Evolutionary conservation across 2,113 vertebrate species (phyloP), one percentile per base, ranked within the genome.

Genomic region (Platanista minor): DNA sequence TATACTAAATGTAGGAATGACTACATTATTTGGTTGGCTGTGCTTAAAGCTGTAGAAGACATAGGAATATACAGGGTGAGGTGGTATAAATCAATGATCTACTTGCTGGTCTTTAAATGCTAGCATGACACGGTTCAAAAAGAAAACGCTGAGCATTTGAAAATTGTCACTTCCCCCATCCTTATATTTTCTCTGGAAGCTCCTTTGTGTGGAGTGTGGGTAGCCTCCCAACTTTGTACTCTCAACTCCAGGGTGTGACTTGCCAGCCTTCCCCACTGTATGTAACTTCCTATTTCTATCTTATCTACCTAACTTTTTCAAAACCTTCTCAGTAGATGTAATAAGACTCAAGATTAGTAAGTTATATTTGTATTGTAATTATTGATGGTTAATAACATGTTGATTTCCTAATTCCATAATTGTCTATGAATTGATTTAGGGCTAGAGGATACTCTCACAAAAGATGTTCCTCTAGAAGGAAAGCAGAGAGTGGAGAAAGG

Each of bases 281-380:
- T 49, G 8, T 64, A 78, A 52, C 39, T 77, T 18, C 20, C 23
- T 31, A 2, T 54, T n/a, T 13, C 21, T 90, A 11, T 12, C 2
- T 3, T 72, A 72, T 11, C 57, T 90, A 27, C 27, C 39, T 39
- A 4, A 33, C 13, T 86, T 64, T 52, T 78, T 46, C 27, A 82
- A 41, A 93, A 72, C 17, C 6, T 83, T 90, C 54, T 90, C 36
- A 69, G 12, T 41, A 23, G 36, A 62, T 91, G 2, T 52, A 59
- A 13, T 87, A 64, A 41, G 6, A 46, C 69, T 86, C 23, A 83
- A 89, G 86, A 82, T 49, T 74, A 94, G 27, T n/a, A 64, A 36
- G 9, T 31, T 72, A 25, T 91, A 36, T 81, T 59, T 97, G 17
- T 27, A 61, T 93, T 90, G 87, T 74, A 71, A 69, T 80, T 69